Conservation (phyloP, 1,140 invertebrate species). For the Cotesia vestalis region DNA sequence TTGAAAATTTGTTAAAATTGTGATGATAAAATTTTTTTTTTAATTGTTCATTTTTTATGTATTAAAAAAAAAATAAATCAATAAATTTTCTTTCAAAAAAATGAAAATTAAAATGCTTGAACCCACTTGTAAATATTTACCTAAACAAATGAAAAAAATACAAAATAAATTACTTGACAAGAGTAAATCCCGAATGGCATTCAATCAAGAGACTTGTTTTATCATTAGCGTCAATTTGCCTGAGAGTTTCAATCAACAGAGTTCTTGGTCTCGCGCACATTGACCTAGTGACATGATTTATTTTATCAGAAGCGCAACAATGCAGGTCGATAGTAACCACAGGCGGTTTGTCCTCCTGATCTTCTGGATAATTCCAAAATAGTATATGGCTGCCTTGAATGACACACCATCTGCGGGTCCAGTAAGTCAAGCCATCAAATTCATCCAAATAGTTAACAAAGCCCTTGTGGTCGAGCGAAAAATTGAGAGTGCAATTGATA, state of each 20-base stretch:
- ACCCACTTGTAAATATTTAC: no score
- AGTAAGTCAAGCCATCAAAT: constrained; percentile 44
- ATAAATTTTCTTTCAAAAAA: no score
- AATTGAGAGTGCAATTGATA: constrained; percentile 46
- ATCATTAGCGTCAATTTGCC: constrained; percentile 36
- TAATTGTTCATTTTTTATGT: no score
- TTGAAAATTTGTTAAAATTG: no score
- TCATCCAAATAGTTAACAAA: constrained; percentile 59
- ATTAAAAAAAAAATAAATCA: no score
- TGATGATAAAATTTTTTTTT: no score
- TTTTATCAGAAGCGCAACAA: constrained; percentile 45
- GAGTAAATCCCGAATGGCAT: constrained; percentile 36
- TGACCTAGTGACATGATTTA: constrained; percentile 47
- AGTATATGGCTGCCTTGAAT: constrained; percentile 51
- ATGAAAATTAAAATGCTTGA: no score
- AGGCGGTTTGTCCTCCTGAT: constrained; percentile 52
- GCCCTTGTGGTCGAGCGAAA: constrained; percentile 49
- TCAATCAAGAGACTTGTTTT: constrained; percentile 41
- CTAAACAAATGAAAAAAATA: no score
- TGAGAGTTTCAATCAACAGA: constrained; percentile 53
- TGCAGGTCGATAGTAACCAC: constrained; percentile 54
- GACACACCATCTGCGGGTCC: constrained; percentile 62
- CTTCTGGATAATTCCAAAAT: constrained; percentile 63
- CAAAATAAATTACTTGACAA: constrained; percentile 41
- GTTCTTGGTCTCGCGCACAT: constrained; percentile 59